Evolutionary conservation across 2,113 vertebrate species (phyloP).

Genomic region (Lepisosteus oculatus): DNA sequence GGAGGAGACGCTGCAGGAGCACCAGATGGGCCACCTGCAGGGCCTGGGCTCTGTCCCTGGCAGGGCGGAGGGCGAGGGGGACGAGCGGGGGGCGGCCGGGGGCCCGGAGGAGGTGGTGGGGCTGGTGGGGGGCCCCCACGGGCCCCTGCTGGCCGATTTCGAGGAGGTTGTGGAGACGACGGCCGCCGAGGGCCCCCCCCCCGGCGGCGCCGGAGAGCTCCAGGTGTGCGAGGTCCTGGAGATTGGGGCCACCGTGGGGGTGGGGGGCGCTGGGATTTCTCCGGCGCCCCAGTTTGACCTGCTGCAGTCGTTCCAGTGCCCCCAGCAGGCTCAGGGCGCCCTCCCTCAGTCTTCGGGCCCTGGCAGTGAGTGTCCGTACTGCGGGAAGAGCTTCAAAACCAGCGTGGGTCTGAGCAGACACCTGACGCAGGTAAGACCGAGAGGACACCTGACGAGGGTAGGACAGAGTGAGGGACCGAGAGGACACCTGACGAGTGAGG

Average conservation of each 20-base stretch:
- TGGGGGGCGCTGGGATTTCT: constrained; percentile 35
- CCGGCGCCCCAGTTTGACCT: constrained; percentile 66
- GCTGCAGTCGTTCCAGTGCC: constrained; percentile 60
- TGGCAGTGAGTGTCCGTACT: constrained; percentile 66
- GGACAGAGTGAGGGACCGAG: too few species aligned
- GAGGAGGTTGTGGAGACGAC: constrained; percentile 76
- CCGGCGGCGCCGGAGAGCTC: constrained; percentile 44
- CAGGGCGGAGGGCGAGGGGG: constrained; percentile 19
- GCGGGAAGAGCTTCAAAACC: constrained; percentile 77
- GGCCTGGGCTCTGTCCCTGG: constrained; percentile 9
- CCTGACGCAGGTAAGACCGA: constrained; percentile 60
- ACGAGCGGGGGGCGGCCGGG: constrained; percentile 32
- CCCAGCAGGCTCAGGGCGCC: constrained; percentile 31
- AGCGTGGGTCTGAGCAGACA: constrained; percentile 72
- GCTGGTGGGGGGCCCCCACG: constrained; percentile 58
- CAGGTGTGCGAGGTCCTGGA: constrained; percentile 48
- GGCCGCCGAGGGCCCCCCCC: constrained; percentile 55
- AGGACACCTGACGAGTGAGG: too few species aligned
- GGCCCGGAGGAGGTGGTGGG: constrained; percentile 49
- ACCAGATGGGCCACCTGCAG: constrained; percentile 65
- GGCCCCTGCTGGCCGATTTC: constrained; percentile 62
- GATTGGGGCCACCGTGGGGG: constrained; percentile 27
- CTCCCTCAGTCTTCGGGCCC: constrained; percentile 37
- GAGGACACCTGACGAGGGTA: too few species aligned
- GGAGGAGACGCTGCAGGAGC: constrained; percentile 66